phyloP scores from a whole-genome alignment of 2,797 vertebrate species.

The Tarsius wallacei region DNA sequence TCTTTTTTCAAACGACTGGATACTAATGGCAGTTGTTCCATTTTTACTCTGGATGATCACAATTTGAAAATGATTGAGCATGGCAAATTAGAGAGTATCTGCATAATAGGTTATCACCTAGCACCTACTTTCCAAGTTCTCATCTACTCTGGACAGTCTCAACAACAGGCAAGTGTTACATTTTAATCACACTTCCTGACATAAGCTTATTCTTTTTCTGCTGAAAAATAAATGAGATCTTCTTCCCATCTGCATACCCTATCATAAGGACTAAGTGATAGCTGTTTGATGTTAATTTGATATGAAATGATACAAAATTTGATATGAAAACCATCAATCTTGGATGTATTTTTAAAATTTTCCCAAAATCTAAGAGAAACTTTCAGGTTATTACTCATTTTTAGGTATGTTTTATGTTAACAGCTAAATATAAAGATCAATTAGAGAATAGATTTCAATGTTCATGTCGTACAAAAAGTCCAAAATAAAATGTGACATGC shows the following conservation, averaged over 20 bases:
- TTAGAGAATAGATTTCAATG: background rate
- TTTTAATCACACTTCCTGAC: slow-evolving; percentile 76
- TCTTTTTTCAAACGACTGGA: background rate
- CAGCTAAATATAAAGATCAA: background rate
- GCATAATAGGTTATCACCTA: slow-evolving; percentile 11
- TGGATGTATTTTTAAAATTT: slow-evolving; percentile 1
- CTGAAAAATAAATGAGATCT: slow-evolving; percentile 70
- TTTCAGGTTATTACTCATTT: background rate
- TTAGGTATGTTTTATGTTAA: background rate
- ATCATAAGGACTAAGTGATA: background rate
- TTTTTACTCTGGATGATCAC: slow-evolving; percentile 49
- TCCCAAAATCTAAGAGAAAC: background rate
- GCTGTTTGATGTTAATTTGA: background rate
- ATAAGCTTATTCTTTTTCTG: slow-evolving; percentile 4
- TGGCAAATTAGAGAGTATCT: slow-evolving; percentile 34
- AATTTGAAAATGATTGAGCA: slow-evolving; percentile 37
- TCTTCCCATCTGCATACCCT: slow-evolving; percentile 7
- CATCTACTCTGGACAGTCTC: background rate
- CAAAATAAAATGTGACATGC: slow-evolving; percentile 63
- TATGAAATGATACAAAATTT: slow-evolving; percentile 12
- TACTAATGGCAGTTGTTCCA: background rate
- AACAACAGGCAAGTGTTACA: slow-evolving; percentile 58
- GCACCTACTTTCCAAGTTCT: background rate
- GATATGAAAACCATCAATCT: slow-evolving; percentile 26
- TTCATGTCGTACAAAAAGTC: background rate